Evolutionary conservation across 2,888 invertebrate genomes (phyloP).

Genomic region (Epirrhoe alternata): DNA sequence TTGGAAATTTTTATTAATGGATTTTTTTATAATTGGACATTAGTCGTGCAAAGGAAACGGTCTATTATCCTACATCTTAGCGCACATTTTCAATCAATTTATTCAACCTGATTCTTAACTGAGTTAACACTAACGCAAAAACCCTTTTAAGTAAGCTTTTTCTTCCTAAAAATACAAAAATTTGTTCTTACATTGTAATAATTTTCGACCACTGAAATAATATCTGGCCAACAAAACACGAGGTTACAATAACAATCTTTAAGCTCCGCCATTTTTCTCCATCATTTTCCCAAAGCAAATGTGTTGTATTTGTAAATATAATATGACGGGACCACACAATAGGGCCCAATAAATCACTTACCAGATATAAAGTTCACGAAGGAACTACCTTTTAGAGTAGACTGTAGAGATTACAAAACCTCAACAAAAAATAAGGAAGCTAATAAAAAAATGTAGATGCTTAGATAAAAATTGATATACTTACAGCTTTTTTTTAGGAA

Average conservation of each 20-base stretch:
- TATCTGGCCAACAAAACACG: slow-evolving; percentile 18
- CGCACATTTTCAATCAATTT: too few species aligned
- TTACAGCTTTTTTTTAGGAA: too few species aligned
- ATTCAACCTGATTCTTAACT: not conserved
- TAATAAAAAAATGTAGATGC: too few species aligned
- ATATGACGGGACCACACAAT: slow-evolving; percentile 55
- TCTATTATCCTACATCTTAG: too few species aligned
- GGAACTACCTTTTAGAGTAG: slow-evolving; percentile 9
- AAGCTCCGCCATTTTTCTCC: slow-evolving; percentile 42
- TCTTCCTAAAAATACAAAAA: not conserved
- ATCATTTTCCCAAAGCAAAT: slow-evolving; percentile 51
- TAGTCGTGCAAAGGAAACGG: too few species aligned
- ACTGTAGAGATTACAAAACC: not conserved
- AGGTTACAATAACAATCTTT: slow-evolving; percentile 37
- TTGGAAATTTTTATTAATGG: too few species aligned
- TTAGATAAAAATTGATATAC: too few species aligned
- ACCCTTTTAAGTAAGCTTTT: not conserved
- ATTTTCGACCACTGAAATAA: slow-evolving; percentile 6
- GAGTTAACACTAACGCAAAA: not conserved
- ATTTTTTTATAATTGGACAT: too few species aligned
- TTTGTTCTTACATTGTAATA: not conserved
- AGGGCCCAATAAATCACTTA: slow-evolving; percentile 64
- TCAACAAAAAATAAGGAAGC: not conserved
- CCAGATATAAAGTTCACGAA: slow-evolving; percentile 17
- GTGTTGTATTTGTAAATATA: slow-evolving; percentile 55